phyloP scores from a whole-genome alignment of 2,797 vertebrate species.

The Remorina albescens region DNA sequence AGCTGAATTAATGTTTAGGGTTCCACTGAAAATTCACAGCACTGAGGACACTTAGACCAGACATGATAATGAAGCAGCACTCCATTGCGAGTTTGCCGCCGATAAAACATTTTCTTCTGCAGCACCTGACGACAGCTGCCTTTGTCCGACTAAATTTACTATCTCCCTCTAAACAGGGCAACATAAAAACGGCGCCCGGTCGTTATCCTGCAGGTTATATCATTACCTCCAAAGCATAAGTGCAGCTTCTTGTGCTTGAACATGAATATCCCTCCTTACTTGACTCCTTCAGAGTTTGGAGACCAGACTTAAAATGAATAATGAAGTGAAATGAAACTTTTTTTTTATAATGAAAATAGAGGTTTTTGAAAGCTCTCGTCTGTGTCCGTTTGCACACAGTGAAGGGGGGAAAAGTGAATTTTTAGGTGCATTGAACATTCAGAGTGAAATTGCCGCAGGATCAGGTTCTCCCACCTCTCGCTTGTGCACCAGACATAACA shows the following conservation, averaged over 20 bases:
- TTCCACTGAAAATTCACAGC: constrained; percentile 59
- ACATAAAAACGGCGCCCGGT: constrained; percentile 28
- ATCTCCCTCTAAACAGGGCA: constrained; percentile 26
- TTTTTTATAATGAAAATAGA: constrained; percentile 44
- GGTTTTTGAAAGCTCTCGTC: constrained; percentile 6
- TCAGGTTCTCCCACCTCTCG: constrained; percentile 19
- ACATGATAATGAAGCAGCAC: constrained; percentile 64
- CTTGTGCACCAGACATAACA: constrained; percentile 23
- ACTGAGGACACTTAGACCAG: constrained; percentile 53
- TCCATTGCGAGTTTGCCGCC: neutral
- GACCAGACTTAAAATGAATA: constrained; percentile 44
- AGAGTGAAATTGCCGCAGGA: constrained; percentile 30
- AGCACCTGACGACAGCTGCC: constrained; percentile 3
- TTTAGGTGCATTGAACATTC: constrained; percentile 15
- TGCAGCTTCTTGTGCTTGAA: constrained; percentile 34
- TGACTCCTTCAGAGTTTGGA: constrained; percentile 25
- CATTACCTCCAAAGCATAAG: constrained; percentile 18
- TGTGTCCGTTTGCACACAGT: constrained; percentile 15
- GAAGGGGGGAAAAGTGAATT: constrained; percentile 27
- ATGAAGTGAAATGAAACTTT: constrained; percentile 46
- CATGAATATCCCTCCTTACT: constrained; percentile 36
- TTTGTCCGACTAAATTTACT: constrained; percentile 44
- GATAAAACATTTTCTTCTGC: constrained; percentile 40
- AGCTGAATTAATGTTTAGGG: constrained; percentile 66
- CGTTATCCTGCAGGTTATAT: constrained; percentile 23